Conservation (phyloP, 2,113 vertebrate genomes). For the Leptobrachium leishanense region DNA sequence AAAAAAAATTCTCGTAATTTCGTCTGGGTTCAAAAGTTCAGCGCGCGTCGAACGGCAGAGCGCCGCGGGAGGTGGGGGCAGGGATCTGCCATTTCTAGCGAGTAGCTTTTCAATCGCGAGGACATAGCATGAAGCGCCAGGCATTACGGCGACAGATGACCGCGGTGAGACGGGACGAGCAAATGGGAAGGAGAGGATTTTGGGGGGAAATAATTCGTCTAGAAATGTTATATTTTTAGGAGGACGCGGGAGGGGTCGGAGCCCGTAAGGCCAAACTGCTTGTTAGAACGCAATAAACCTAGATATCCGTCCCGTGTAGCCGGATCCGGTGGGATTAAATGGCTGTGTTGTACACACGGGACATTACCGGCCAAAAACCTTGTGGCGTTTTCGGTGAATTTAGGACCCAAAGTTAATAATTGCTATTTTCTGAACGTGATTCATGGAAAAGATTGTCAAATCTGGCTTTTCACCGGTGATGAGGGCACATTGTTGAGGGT, state of each 20-base stretch:
- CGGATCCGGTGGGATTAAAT: too few relatives aligned
- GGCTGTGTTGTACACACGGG: too few relatives aligned
- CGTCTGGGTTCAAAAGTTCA: constrained; percentile 65
- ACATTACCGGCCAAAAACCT: too few relatives aligned
- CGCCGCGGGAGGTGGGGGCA: constrained; percentile 37
- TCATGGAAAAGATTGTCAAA: too few relatives aligned
- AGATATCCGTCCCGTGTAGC: too few relatives aligned
- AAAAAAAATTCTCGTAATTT: constrained; percentile 50
- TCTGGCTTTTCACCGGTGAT: too few relatives aligned
- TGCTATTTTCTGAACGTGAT: too few relatives aligned
- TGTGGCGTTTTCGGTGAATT: too few relatives aligned
- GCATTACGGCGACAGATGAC: constrained; percentile 10
- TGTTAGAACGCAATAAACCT: too few relatives aligned
- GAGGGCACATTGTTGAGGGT: too few relatives aligned
- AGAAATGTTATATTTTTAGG: background rate
- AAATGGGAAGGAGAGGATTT: background rate
- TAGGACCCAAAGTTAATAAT: too few relatives aligned
- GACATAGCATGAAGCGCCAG: constrained; percentile 8
- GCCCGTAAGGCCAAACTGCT: background rate
- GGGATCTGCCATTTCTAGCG: constrained; percentile 33
- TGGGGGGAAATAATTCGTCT: background rate
- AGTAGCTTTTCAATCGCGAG: constrained; percentile 30
- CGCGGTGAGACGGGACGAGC: background rate
- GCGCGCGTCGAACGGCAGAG: constrained; percentile 26
- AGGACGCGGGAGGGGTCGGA: background rate